Conservation (phyloP, 2,113 vertebrate genomes). For the Potamarius usumacintae region DNA sequence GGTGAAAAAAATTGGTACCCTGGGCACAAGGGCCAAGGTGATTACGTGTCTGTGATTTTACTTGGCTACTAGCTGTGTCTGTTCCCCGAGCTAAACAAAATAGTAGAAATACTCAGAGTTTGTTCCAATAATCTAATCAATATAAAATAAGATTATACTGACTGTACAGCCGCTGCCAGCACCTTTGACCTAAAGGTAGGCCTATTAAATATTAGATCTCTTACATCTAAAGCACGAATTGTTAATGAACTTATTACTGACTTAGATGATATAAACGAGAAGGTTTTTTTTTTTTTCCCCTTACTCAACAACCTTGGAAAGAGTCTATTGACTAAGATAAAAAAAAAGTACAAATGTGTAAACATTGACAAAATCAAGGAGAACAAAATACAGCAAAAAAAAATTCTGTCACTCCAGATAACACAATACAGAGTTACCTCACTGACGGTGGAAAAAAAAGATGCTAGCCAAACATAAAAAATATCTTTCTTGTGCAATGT, state of each 20-base stretch:
- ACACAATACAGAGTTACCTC: neutral
- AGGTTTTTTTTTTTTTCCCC: neutral
- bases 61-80: no score
- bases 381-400: neutral
- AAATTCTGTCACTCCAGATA: neutral
- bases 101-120: no score
- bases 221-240: no score
- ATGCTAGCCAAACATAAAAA: neutral
- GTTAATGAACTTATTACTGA: no score
- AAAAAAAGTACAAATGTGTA: neutral
- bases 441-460: neutral
- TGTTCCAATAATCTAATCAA: no score
- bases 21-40: neutral
- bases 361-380: neutral
- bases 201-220: no score
- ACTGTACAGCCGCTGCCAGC: no score
- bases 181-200: no score
- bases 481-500: neutral
- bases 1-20: neutral
- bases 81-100: no score
- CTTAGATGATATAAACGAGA: neutral
- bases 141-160: no score
- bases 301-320: neutral
- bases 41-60: neutral
- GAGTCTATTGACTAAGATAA: no score